phyloP scores from a whole-genome alignment of 1,140 invertebrate species.

The Delia radicum region DNA sequence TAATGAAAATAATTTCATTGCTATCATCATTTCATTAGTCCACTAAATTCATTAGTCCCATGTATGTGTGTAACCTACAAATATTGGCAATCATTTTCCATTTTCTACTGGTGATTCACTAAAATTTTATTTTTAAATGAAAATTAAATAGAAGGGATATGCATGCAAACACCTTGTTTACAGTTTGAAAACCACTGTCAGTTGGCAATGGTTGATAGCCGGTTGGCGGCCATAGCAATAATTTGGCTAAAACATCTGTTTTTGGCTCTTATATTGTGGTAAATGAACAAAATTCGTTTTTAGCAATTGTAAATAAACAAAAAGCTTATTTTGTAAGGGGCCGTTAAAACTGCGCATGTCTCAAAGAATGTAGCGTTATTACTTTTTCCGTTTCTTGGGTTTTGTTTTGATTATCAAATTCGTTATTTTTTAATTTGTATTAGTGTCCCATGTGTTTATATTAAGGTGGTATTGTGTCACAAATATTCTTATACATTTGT shows the following conservation, averaged over 20 bases:
- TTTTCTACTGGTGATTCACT: too few species aligned
- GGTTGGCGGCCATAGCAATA: background rate
- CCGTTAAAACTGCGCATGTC: background rate
- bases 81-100: background rate
- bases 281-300: background rate
- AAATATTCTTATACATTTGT: background rate
- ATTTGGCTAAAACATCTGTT: background rate
- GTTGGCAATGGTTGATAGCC: background rate
- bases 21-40: too few species aligned
- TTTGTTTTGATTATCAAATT: background rate
- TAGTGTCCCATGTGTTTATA: background rate
- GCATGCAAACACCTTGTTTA: background rate
- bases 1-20: too few species aligned
- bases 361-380: background rate
- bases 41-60: too few species aligned
- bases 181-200: conserved; percentile 3
- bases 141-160: background rate
- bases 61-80: background rate
- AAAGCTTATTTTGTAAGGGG: background rate
- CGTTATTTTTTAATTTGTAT: background rate
- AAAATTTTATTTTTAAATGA: background rate
- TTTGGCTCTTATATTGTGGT: background rate
- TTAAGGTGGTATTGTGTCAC: background rate
- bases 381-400: background rate
- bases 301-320: background rate